These are phyloP conservation scores for Argyresthia goedartella DNA, from an alignment of 2,888 invertebrate genomes.

Conservation along the genomic window DNA sequence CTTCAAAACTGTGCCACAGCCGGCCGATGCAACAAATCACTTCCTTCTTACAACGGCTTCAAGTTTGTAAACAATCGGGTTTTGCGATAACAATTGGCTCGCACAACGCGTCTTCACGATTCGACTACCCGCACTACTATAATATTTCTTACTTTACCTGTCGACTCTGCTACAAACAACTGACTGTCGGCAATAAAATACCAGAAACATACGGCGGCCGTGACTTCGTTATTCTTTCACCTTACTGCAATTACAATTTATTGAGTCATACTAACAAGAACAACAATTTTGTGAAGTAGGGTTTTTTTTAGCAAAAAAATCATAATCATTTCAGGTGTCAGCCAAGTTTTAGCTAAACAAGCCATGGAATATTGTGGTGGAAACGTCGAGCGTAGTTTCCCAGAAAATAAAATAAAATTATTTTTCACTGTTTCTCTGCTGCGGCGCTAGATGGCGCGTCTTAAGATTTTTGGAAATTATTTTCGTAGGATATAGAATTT, in stretches of 20 bases:
- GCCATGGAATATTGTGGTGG: too few species aligned
- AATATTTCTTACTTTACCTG: background rate
- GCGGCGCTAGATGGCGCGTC: too few species aligned
- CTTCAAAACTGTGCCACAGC: background rate
- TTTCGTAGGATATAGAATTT: too few species aligned
- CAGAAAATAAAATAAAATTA: too few species aligned
- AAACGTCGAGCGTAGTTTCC: too few species aligned
- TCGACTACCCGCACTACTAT: background rate
- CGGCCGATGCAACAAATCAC: background rate
- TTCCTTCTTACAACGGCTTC: background rate
- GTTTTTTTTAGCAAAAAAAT: too few species aligned
- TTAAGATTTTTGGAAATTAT: too few species aligned
- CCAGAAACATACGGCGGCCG: background rate
- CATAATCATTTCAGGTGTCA: too few species aligned
- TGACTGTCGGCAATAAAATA: background rate
- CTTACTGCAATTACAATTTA: background rate
- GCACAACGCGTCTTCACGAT: background rate
- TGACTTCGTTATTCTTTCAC: conserved; percentile 2
- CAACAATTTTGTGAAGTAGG: too few species aligned
- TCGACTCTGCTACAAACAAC: background rate
- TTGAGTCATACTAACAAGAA: too few species aligned
- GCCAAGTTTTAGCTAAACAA: too few species aligned
- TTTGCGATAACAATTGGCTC: background rate
- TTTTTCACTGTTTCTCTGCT: too few species aligned
- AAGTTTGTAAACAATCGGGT: conserved; percentile 4